Percentiles rank a stretch among this genome's conserved stretches.
These are phyloP conservation scores for Falco cherrug DNA, from an alignment of 2,797 vertebrate species.

Conservation along the genomic window DNA sequence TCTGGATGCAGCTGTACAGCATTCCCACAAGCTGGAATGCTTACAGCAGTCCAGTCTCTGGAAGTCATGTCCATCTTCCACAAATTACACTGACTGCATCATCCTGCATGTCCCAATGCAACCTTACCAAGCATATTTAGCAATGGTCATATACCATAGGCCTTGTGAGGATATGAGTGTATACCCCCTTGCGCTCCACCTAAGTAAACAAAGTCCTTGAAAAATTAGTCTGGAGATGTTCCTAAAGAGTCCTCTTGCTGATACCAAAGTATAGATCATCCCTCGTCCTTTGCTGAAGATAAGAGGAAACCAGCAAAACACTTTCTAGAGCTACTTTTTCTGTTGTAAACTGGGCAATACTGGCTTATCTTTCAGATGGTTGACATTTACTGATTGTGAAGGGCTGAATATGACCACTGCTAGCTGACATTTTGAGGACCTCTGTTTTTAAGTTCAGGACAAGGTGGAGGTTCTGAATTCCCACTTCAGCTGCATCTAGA, in stretches of 20 bases:
- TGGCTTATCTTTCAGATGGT: not conserved
- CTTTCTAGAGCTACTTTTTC: not conserved
- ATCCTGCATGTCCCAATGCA: not conserved
- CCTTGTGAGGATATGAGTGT: fast-evolving
- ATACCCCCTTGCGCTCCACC: not conserved
- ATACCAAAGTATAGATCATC: not conserved
- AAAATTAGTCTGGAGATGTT: not conserved
- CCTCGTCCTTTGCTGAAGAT: not conserved
- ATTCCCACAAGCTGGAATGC: not conserved
- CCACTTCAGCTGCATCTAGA: not conserved
- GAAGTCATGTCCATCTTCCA: not conserved
- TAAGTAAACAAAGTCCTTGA: not conserved
- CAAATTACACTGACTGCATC: not conserved
- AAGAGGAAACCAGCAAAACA: not conserved
- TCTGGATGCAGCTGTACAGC: not conserved
- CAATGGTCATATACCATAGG: not conserved
- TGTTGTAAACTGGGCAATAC: not conserved
- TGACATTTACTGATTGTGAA: not conserved
- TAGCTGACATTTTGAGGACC: not conserved
- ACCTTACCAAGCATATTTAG: not conserved
- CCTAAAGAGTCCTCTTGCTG: not conserved
- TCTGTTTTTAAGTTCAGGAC: not conserved
- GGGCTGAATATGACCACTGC: not conserved
- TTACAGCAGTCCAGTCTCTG: not conserved
- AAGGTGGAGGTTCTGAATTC: not conserved